Evolutionary conservation across 2,888 invertebrate genomes (phyloP).

Genomic region (Agriotes lineatus): DNA sequence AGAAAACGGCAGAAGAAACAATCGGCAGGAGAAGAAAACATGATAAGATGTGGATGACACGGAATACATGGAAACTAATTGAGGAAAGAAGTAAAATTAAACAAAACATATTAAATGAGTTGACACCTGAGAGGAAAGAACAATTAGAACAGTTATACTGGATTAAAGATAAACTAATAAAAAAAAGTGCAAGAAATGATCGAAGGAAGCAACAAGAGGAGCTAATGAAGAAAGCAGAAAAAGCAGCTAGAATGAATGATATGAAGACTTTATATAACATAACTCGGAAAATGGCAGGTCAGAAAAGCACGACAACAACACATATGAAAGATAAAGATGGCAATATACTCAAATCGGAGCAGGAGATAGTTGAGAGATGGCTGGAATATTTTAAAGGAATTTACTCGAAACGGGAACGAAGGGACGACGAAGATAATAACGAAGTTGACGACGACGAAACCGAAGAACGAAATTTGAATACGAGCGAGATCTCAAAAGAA

Average conservation of each 20-base stretch:
- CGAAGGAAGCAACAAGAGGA: neutral
- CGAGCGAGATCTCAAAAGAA: neutral
- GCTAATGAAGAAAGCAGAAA: neutral
- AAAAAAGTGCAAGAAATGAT: neutral
- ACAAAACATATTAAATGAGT: slow-evolving; percentile 6
- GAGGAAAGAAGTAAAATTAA: slow-evolving; percentile 2
- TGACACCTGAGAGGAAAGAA: neutral
- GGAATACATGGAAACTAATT: neutral
- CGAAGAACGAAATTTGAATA: neutral
- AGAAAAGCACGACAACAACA: neutral
- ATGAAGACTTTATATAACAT: slow-evolving; percentile 2
- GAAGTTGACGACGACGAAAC: neutral
- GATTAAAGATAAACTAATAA: neutral
- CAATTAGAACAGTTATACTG: slow-evolving; percentile 2
- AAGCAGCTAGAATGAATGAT: neutral
- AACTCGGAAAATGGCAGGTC: neutral
- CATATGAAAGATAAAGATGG: neutral
- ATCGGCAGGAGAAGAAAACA: neutral
- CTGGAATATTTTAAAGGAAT: neutral
- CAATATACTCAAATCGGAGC: slow-evolving; percentile 1
- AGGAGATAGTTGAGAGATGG: too few species aligned
- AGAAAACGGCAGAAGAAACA: neutral
- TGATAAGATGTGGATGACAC: neutral
- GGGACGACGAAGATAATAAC: neutral
- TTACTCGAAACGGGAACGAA: slow-evolving; percentile 1